These are phyloP conservation scores for Sylvia borin DNA, from an alignment of 2,797 vertebrate species.

Conservation along the genomic window DNA sequence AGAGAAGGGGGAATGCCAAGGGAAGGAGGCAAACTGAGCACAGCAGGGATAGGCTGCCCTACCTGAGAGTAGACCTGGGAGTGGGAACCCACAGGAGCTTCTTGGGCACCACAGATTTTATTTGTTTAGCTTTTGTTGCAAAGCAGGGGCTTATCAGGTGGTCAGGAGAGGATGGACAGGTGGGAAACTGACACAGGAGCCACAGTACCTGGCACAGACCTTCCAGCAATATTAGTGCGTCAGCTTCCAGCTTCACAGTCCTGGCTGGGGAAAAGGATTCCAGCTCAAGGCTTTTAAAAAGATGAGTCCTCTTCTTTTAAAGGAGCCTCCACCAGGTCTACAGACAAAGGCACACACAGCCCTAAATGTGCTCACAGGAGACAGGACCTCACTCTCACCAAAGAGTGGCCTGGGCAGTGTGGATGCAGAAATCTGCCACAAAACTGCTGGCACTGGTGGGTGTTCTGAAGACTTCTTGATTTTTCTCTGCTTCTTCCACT, in stretches of 20 bases:
- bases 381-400: not conserved
- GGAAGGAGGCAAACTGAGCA: not conserved
- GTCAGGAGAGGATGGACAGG: not conserved
- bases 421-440: not conserved
- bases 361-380: not conserved
- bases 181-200: not conserved
- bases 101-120: not conserved
- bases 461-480: not conserved
- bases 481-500: not conserved
- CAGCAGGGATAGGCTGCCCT: not conserved
- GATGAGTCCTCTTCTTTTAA: no score
- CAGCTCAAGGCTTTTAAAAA: not conserved
- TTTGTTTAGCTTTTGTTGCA: not conserved
- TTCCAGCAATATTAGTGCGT: not conserved
- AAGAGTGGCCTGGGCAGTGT: not conserved
- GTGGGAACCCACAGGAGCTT: not conserved
- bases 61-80: not conserved
- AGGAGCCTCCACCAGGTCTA: not conserved
- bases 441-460: not conserved
- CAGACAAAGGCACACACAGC: not conserved
- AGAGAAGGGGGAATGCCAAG: not conserved
- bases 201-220: not conserved
- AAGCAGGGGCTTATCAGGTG: not conserved
- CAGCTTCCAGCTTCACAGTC: not conserved
- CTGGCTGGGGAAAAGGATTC: not conserved